Conservation (phyloP, 2,797 vertebrate genomes). For the Sparus aurata region DNA sequence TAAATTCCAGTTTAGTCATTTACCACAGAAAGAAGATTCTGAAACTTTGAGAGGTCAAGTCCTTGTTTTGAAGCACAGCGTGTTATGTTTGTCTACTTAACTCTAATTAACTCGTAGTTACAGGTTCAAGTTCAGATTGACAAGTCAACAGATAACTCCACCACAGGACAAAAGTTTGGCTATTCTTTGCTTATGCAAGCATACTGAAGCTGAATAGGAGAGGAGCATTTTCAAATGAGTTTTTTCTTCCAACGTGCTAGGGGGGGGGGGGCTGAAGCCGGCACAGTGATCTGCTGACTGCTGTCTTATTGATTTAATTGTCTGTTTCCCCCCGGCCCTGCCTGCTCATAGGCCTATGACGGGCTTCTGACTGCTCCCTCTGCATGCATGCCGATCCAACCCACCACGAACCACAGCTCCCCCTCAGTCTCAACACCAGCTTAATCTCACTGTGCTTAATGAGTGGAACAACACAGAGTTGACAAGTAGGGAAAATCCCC, state of each 20-base stretch:
- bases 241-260: slow-evolving; percentile 41
- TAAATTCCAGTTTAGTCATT: slow-evolving; percentile 19
- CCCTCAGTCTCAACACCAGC: slow-evolving; percentile 62
- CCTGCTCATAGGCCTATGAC: slow-evolving; percentile 64
- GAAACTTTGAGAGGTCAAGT: slow-evolving; percentile 13
- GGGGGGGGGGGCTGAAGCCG: slow-evolving; percentile 28
- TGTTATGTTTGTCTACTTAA: neutral
- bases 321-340: slow-evolving; percentile 64
- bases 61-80: slow-evolving; percentile 18
- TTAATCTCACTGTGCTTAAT: slow-evolving; percentile 75
- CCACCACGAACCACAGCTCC: slow-evolving; percentile 48
- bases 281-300: slow-evolving; percentile 73
- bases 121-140: neutral
- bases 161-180: slow-evolving; percentile 28
- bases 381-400: slow-evolving; percentile 58
- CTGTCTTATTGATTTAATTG: slow-evolving; percentile 82
- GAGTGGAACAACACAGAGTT: slow-evolving; percentile 71
- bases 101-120: slow-evolving; percentile 26
- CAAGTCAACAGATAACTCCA: slow-evolving; percentile 6
- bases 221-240: slow-evolving; percentile 40
- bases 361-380: slow-evolving; percentile 56
- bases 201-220: slow-evolving; percentile 41
- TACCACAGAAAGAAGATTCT: slow-evolving; percentile 14
- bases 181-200: slow-evolving; percentile 32
- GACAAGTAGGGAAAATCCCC: slow-evolving; percentile 64